Evolutionary conservation across 2,797 vertebrate genomes (phyloP).

Genomic region (Mus spretus): DNA sequence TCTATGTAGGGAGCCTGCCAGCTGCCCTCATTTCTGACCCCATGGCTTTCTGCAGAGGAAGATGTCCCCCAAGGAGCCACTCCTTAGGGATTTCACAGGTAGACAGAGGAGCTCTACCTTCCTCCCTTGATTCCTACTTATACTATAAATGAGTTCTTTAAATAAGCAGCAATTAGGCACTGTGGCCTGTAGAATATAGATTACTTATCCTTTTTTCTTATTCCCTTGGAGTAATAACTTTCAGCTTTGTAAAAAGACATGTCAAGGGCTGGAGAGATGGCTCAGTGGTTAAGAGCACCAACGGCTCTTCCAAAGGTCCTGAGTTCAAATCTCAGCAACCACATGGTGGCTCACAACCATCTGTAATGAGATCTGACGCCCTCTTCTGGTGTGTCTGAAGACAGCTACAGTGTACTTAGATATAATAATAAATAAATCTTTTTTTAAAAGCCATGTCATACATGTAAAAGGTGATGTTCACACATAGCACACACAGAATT

Average conservation of each 20-base stretch:
- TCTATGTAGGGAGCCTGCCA: neutral
- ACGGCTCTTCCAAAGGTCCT: too few species aligned
- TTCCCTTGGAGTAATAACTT: neutral
- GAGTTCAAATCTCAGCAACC: too few species aligned
- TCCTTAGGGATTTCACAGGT: neutral
- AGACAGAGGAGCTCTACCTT: neutral
- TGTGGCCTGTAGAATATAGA: neutral
- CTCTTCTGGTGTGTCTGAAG: too few species aligned
- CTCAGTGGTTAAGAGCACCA: too few species aligned
- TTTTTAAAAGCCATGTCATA: neutral
- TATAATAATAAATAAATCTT: too few species aligned
- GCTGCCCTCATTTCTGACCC: neutral
- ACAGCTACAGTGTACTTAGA: too few species aligned
- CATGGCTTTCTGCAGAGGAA: neutral
- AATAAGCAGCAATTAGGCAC: neutral
- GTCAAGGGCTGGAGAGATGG: neutral
- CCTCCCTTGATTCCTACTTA: neutral
- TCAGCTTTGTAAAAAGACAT: neutral
- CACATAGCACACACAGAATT: neutral
- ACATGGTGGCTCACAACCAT: too few species aligned
- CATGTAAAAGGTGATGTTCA: neutral
- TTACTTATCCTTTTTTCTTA: neutral
- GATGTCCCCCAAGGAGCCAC: neutral
- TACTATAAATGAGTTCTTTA: conserved; percentile 20
- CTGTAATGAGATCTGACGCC: too few species aligned